Conservation (phyloP, 2,888 invertebrate genomes). For the Timandra comae region DNA sequence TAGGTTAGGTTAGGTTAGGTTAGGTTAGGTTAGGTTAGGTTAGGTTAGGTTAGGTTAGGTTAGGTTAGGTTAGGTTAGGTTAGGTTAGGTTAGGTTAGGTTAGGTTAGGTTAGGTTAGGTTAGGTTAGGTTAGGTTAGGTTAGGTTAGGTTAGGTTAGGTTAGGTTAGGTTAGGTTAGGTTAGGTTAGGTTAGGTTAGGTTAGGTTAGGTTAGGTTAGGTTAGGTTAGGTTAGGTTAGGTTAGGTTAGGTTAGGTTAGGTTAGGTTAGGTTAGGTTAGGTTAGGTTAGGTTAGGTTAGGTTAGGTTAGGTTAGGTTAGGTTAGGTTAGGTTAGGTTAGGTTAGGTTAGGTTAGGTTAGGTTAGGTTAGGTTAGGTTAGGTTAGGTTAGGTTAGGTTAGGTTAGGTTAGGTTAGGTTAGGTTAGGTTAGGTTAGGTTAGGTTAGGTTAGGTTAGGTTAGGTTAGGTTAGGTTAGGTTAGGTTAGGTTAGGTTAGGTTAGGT, state of each 20-base stretch:
- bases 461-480: constrained; percentile 15
- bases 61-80: constrained; percentile 10
- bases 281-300: constrained; percentile 13
- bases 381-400: constrained; percentile 16
- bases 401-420: constrained; percentile 18
- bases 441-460: constrained; percentile 19
- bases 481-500: constrained; percentile 19
- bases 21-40: constrained; percentile 20
- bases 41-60: constrained; percentile 6
- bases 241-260: constrained; percentile 18
- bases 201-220: constrained; percentile 18
- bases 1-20: constrained; percentile 20
- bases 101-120: constrained; percentile 22
- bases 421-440: constrained; percentile 20
- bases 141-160: constrained; percentile 20
- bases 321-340: constrained; percentile 11
- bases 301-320: constrained; percentile 11
- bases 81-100: constrained; percentile 21
- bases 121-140: constrained; percentile 21
- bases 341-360: constrained; percentile 9
- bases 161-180: constrained; percentile 21
- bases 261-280: constrained; percentile 16
- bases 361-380: constrained; percentile 9
- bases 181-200: constrained; percentile 19
- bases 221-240: constrained; percentile 19